Percentiles rank a stretch among this genome's conserved stretches.
These are phyloP conservation scores for Gymnocephalus cernua DNA, from an alignment of 2,113 vertebrate genomes.

Conservation along the genomic window DNA sequence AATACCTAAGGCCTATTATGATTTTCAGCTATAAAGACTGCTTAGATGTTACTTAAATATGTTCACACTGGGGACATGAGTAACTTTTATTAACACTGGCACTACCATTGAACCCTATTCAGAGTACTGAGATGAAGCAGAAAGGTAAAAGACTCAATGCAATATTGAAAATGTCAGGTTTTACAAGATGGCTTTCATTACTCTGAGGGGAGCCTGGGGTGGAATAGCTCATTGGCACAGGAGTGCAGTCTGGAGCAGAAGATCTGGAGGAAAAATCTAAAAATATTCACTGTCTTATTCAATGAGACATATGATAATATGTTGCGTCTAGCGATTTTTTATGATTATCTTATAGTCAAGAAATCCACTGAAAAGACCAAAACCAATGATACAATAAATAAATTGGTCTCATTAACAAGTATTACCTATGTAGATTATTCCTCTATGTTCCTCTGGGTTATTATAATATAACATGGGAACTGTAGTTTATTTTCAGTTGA, in stretches of 20 bases:
- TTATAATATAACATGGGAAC: no score
- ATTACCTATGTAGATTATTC: not conserved
- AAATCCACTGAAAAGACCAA: not conserved
- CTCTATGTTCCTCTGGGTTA: not conserved
- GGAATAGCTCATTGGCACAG: constrained; percentile 20
- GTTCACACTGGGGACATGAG: constrained; percentile 36
- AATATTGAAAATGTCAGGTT: constrained; percentile 61
- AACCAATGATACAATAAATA: not conserved
- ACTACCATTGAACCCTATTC: constrained; percentile 3
- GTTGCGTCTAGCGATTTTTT: no score
- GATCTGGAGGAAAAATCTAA: not conserved
- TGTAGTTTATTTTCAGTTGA: not conserved
- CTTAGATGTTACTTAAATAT: constrained; percentile 41
- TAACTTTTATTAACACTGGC: constrained; percentile 32
- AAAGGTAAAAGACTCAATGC: constrained; percentile 39
- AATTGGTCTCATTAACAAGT: not conserved
- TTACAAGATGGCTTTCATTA: constrained; percentile 57
- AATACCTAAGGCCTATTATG: constrained; percentile 30
- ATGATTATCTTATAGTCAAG: no score
- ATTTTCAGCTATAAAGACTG: constrained; percentile 24
- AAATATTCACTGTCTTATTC: constrained; percentile 1
- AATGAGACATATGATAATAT: not conserved
- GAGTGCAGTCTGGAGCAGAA: constrained; percentile 2
- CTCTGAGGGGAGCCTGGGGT: constrained; percentile 29
- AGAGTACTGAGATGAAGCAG: constrained; percentile 22